Percentiles rank a stretch among this genome's conserved stretches.
phyloP scores from a whole-genome alignment of 2,797 vertebrate species.

The Diglossa cyanea region DNA sequence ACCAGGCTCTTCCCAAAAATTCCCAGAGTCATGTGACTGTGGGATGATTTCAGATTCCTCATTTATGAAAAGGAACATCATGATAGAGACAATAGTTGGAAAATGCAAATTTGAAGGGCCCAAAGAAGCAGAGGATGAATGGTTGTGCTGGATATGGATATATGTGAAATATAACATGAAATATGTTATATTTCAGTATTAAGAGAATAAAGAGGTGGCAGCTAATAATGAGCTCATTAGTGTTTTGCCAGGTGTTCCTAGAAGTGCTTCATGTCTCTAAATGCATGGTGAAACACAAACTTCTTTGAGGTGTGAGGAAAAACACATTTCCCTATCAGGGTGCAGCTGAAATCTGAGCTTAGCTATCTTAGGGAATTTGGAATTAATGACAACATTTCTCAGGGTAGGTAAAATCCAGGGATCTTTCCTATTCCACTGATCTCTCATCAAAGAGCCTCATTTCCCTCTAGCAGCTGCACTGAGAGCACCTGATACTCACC shows the following conservation, averaged over 20 bases:
- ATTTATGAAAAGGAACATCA: background rate
- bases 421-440: background rate
- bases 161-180: too few relatives aligned
- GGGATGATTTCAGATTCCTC: background rate
- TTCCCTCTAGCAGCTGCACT: background rate
- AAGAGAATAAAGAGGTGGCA: background rate
- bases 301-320: background rate
- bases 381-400: background rate
- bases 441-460: background rate
- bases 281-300: background rate
- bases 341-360: background rate
- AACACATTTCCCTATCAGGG: background rate
- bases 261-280: background rate
- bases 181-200: background rate
- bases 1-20: background rate
- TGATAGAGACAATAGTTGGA: background rate
- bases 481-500: background rate
- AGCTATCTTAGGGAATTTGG: background rate
- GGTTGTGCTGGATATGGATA: background rate
- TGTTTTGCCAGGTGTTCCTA: background rate
- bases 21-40: accelerated
- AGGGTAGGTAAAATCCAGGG: background rate
- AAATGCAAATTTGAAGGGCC: background rate
- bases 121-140: background rate
- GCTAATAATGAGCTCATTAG: background rate